These are phyloP conservation scores for Motacilla alba DNA, from an alignment of 2,113 vertebrate genomes.

Conservation along the genomic window DNA sequence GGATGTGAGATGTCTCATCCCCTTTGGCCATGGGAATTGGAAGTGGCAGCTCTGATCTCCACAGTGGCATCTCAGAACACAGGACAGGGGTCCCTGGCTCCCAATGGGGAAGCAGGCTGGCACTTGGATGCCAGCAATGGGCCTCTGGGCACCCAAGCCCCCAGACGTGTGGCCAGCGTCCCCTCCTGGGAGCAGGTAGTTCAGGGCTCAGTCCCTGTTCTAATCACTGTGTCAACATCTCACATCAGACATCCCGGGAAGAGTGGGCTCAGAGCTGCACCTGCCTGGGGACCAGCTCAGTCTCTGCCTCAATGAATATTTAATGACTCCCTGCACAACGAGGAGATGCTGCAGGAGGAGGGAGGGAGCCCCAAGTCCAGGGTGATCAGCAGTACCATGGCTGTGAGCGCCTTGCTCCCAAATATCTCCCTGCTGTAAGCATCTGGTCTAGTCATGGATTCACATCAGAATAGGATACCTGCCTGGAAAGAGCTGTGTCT, in stretches of 20 bases:
- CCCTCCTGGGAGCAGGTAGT: not conserved
- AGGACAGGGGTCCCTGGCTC: not conserved
- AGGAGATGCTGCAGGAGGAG: not conserved
- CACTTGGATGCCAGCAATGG: not conserved
- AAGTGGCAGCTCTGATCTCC: not conserved
- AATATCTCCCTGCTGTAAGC: not conserved
- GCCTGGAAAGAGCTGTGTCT: not conserved
- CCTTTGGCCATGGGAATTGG: not conserved
- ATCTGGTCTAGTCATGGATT: not conserved
- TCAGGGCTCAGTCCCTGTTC: not conserved
- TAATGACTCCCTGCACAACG: constrained; percentile 16
- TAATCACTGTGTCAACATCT: constrained; percentile 27
- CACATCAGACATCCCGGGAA: not conserved
- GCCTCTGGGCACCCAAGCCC: not conserved
- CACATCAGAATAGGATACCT: not conserved
- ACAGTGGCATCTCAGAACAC: rapidly evolving
- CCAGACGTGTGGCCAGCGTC: not conserved
- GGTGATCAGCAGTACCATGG: rapidly evolving
- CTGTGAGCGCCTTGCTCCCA: not conserved
- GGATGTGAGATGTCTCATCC: not conserved
- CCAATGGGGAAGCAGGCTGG: rapidly evolving
- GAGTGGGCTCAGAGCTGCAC: not conserved
- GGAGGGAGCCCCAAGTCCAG: not conserved
- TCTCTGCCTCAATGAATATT: constrained; percentile 35
- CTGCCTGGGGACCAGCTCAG: rapidly evolving